Evolutionary conservation across 2,888 invertebrate genomes (phyloP).

Genomic region (Lacanobia oleracea): DNA sequence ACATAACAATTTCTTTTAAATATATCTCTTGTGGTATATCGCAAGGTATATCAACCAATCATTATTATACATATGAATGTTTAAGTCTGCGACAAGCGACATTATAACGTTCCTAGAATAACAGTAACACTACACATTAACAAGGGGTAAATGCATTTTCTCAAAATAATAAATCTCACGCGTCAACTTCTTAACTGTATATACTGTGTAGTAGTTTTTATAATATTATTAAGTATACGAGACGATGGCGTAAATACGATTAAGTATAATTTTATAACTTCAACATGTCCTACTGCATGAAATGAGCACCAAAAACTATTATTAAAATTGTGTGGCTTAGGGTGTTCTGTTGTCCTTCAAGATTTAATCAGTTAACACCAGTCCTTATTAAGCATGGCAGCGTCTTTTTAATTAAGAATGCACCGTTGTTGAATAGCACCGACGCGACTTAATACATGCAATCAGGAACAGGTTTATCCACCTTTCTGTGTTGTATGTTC

Average conservation of each 20-base stretch:
- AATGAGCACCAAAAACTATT: constrained; percentile 77
- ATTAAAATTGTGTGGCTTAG: constrained; percentile 47
- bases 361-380: background rate
- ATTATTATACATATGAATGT: constrained; percentile 38
- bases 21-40: constrained; percentile 40
- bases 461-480: background rate
- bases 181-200: constrained; percentile 69
- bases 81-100: constrained; percentile 67
- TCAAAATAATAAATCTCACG: constrained; percentile 83
- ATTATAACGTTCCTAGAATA: constrained; percentile 71
- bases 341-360: background rate
- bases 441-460: background rate
- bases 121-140: constrained; percentile 78
- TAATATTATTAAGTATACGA: constrained; percentile 64
- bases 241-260: constrained; percentile 63
- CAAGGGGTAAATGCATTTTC: constrained; percentile 86
- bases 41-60: constrained; percentile 35
- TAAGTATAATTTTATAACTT: constrained; percentile 57
- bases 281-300: constrained; percentile 78
- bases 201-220: constrained; percentile 60
- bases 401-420: constrained; percentile 11
- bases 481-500: background rate
- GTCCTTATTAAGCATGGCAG: background rate
- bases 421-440: constrained; percentile 43
- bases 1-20: constrained; percentile 48